phyloP scores from a whole-genome alignment of 2,113 vertebrate genomes.

The Eolophus roseicapilla region DNA sequence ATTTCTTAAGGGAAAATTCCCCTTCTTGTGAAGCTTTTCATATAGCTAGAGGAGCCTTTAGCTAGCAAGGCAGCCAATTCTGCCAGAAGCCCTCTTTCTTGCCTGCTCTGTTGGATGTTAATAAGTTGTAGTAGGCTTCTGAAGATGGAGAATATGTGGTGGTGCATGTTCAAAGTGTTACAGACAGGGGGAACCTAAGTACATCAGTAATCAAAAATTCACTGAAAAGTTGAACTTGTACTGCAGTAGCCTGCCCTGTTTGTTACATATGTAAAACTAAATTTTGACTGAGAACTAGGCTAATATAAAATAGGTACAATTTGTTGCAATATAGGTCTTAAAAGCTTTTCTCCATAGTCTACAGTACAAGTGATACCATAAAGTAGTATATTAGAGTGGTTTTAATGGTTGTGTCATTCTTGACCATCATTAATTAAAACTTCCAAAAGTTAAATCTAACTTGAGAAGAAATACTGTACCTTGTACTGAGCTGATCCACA shows the following conservation, averaged over 20 bases:
- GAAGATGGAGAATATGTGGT: neutral
- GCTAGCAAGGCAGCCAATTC: neutral
- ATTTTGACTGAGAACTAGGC: neutral
- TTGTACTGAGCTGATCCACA: neutral
- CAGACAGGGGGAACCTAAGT: accelerated
- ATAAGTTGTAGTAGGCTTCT: neutral
- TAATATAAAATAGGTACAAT: neutral
- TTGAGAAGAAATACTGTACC: neutral
- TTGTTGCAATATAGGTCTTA: neutral
- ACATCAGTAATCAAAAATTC: neutral
- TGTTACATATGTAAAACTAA: neutral
- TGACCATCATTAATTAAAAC: neutral
- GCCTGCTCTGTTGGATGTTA: neutral
- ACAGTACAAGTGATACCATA: neutral
- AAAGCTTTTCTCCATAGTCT: neutral
- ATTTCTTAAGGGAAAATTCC: neutral
- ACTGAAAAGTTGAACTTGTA: neutral
- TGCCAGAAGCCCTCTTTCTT: neutral
- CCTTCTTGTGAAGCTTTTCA: neutral
- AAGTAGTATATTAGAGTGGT: neutral
- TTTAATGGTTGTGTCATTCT: neutral
- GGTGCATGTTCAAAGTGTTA: neutral
- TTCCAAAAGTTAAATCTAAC: neutral
- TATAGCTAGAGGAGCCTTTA: neutral
- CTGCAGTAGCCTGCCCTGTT: neutral